phyloP scores from a whole-genome alignment of 2,888 invertebrate species.

The Esperia sulphurella region DNA sequence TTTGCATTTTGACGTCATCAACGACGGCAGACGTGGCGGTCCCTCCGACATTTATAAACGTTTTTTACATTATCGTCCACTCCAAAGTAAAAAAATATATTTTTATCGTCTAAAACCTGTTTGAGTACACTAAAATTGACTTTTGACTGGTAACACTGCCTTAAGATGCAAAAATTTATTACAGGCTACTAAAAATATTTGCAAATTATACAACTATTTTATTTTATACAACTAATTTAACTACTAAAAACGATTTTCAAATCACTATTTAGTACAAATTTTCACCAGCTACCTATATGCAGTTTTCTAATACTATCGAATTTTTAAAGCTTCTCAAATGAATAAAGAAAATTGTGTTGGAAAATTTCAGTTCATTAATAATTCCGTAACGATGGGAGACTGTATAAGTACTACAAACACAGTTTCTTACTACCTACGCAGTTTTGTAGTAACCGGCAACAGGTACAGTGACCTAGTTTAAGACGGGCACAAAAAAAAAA shows the following conservation, averaged over 20 bases:
- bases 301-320: not conserved
- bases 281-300: not conserved
- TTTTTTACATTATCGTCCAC: constrained; percentile 17
- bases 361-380: not conserved
- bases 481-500: constrained; percentile 11
- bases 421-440: constrained; percentile 28
- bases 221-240: too few species aligned
- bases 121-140: not conserved
- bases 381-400: not conserved
- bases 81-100: not conserved
- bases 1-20: constrained; percentile 68
- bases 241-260: too few species aligned
- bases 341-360: not conserved
- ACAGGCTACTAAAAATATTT: too few species aligned
- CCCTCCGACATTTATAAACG: constrained; percentile 62
- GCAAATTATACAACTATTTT: too few species aligned
- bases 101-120: not conserved
- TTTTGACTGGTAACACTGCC: too few species aligned
- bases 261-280: too few species aligned
- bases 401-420: constrained; percentile 3
- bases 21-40: constrained; percentile 48
- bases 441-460: constrained; percentile 36
- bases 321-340: not conserved
- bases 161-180: too few species aligned
- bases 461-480: constrained; percentile 36